phyloP scores from a whole-genome alignment of 2,888 invertebrate species.

The Ophonus ardosiacus region DNA sequence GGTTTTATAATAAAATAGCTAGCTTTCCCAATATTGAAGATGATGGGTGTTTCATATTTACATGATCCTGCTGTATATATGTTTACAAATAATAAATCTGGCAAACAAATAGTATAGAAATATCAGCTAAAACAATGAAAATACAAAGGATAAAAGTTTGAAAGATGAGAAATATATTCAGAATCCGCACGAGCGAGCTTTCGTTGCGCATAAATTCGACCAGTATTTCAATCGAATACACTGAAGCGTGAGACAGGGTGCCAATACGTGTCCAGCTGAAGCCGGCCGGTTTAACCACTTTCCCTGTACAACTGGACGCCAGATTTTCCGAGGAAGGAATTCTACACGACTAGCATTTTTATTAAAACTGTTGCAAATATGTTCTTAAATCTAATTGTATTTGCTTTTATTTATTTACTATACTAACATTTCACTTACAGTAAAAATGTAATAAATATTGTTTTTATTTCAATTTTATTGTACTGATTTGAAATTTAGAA shows the following conservation, averaged over 20 bases:
- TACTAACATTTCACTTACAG: no score
- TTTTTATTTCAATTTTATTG: no score
- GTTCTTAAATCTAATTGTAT: neutral
- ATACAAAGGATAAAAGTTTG: neutral
- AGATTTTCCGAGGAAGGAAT: neutral
- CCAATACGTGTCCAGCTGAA: constrained; percentile 48
- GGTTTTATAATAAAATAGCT: no score
- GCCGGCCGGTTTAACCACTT: neutral
- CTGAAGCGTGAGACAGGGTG: constrained; percentile 49
- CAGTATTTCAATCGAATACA: constrained; percentile 45
- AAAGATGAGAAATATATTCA: constrained; percentile 14
- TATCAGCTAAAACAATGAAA: neutral
- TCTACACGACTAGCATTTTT: neutral
- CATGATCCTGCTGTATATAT: neutral
- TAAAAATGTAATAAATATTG: no score
- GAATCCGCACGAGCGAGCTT: constrained; percentile 22
- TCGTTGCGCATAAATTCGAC: constrained; percentile 32
- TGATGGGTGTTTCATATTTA: no score
- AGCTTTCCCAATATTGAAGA: no score
- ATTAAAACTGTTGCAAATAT: neutral
- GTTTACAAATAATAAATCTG: neutral
- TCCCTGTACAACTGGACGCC: neutral
- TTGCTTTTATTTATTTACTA: no score
- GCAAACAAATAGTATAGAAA: neutral
- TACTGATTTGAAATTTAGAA: no score